phyloP scores from a whole-genome alignment of 1,140 invertebrate genomes.

The Saccostrea echinata region DNA sequence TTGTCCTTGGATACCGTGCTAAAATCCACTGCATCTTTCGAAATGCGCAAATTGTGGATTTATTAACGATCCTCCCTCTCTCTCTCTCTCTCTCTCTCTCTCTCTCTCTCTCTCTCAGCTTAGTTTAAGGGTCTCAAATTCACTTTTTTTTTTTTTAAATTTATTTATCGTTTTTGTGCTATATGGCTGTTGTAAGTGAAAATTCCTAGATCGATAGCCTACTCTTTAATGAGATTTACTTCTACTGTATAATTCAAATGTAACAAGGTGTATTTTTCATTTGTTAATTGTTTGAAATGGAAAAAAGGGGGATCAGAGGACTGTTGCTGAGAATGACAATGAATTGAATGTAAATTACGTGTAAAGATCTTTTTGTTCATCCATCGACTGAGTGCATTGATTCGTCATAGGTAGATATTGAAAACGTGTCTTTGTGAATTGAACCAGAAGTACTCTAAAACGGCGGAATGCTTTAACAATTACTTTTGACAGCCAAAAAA shows the following conservation, averaged over 20 bases:
- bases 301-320: background rate
- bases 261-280: background rate
- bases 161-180: background rate
- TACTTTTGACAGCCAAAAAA: background rate
- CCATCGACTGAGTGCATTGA: constrained; percentile 1
- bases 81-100: background rate
- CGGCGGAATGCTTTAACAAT: background rate
- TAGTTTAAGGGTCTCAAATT: too few relatives aligned
- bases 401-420: constrained; percentile 12
- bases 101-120: background rate
- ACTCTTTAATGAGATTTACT: constrained; percentile 32
- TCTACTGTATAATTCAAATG: background rate
- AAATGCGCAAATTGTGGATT: background rate
- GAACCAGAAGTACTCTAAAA: background rate
- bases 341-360: background rate
- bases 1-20: background rate
- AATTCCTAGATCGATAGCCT: background rate
- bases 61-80: background rate
- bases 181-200: background rate
- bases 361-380: background rate
- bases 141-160: background rate
- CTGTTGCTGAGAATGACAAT: background rate
- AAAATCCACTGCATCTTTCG: background rate
- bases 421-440: constrained; percentile 30
- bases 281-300: constrained; percentile 21